Evolutionary conservation across 2,888 invertebrate genomes (phyloP), one percentile per base, ranked within the genome.

Genomic region (Drosophila nr. medialis): DNA sequence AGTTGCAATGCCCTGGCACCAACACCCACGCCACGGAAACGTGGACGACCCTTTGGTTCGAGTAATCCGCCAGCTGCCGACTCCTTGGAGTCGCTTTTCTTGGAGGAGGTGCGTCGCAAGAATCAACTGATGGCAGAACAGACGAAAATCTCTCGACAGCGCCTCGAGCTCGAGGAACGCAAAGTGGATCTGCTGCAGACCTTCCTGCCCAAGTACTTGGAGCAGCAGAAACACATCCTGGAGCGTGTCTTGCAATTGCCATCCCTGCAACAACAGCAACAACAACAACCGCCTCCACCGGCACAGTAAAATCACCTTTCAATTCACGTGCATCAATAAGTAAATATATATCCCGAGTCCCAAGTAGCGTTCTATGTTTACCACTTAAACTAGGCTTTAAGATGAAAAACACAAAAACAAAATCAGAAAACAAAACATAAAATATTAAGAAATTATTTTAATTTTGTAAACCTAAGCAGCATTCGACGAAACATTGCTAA

Each of bases 201-300:
- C 38, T 91, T 91, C 77, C 89, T 92, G 55, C 91, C 91, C 40
- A 92, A 92, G 77, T 91, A 81, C 61, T 72, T 91, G 72, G 89
- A 91, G 42, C 80, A 90, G 59, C 91, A 91, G 69, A 74, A 84
- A 34, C 76, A 86, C 36, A 91, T 91, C n/a, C 61, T 91, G 7
- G 74, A 72, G 29, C 70, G 72, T 8, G 55, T 84, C 4, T 67
- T 74, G 72, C 89, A 89, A 56, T 56, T 89, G 50, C 79, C 75
- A 10, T 51, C 75, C 34, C 21, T 69, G 32, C 67, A 67, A 11
- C 65, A 56, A 48, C 61, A 45, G 10, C 62, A 59, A 30, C 62
- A 56, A n/a, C 40, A 51, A n/a, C 67, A 53, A 4, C 51, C 40
- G 10, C 77, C 49, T 29, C 64, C 45, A 27, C 62, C 62, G 42